Conservation (phyloP, 2,113 vertebrate genomes). For the Pogona vitticeps region DNA sequence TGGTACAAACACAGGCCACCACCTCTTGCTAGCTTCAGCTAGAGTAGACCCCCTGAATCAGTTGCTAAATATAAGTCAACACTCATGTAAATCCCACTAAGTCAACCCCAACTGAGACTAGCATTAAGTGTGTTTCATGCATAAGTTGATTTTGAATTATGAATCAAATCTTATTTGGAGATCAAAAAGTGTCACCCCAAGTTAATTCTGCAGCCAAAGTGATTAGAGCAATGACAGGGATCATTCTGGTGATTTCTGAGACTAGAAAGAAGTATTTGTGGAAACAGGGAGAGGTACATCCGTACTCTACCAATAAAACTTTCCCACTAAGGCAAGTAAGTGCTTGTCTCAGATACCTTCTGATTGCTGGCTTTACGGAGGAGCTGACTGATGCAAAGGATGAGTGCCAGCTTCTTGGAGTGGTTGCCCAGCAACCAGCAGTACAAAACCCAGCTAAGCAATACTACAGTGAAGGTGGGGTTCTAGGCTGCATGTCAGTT, state of each 20-base stretch:
- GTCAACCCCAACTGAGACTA: background rate
- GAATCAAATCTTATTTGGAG: background rate
- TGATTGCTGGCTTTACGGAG: constrained; percentile 20
- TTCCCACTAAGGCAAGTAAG: constrained; percentile 16
- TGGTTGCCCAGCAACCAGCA: constrained; percentile 3
- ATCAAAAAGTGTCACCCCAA: background rate
- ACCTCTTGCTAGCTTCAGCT: background rate
- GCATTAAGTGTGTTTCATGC: background rate
- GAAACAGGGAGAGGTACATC: background rate
- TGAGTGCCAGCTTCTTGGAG: constrained; percentile 48
- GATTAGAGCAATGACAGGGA: background rate
- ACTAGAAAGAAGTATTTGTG: background rate
- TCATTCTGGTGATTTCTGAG: background rate
- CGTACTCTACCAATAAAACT: constrained; percentile 21
- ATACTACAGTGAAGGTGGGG: background rate
- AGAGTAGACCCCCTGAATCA: too few relatives aligned
- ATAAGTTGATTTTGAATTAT: too few relatives aligned
- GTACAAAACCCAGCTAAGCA: background rate
- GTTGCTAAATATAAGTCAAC: too few relatives aligned
- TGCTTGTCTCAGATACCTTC: constrained; percentile 35
- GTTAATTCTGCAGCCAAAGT: background rate
- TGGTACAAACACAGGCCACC: background rate
- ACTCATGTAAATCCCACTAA: too few relatives aligned
- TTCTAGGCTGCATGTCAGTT: rapidly evolving
- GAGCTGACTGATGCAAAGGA: background rate